Evolutionary conservation across 2,113 vertebrate genomes (phyloP).

Genomic region (Acrocephalus kingi): DNA sequence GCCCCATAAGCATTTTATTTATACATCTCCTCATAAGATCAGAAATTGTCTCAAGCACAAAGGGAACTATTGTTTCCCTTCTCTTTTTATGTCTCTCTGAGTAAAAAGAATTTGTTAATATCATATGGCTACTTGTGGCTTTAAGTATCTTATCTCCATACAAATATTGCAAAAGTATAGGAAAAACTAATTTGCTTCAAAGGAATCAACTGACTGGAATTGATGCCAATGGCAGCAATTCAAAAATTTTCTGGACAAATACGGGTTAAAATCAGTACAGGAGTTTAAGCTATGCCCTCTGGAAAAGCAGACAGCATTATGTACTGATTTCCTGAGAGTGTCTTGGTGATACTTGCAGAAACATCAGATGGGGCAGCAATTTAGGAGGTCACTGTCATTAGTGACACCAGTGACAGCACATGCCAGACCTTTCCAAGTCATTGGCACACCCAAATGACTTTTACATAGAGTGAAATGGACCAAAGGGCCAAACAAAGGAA

Average conservation of each 20-base stretch:
- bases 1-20: not conserved
- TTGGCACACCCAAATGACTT: not conserved
- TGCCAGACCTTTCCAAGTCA: not conserved
- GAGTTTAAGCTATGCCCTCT: not conserved
- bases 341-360: not conserved
- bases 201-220: not conserved
- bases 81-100: not conserved
- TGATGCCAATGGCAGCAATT: not conserved
- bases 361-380: not conserved
- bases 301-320: not conserved
- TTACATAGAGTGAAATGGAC: not conserved
- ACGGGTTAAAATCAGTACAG: not conserved
- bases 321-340: not conserved
- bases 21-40: not conserved
- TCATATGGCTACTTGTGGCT: not conserved
- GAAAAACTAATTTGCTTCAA: not conserved
- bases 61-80: not conserved
- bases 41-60: not conserved
- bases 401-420: not conserved
- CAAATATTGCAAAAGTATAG: not conserved
- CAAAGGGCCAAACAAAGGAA: not conserved
- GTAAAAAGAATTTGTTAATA: not conserved
- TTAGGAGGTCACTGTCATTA: not conserved
- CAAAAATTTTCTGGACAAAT: not conserved
- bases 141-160: not conserved